A percentile compares a stretch with the other conserved stretches of the same genome.
These are phyloP conservation scores for Colletes collaris DNA, from an alignment of 2,888 invertebrate genomes.

Conservation along the genomic window DNA sequence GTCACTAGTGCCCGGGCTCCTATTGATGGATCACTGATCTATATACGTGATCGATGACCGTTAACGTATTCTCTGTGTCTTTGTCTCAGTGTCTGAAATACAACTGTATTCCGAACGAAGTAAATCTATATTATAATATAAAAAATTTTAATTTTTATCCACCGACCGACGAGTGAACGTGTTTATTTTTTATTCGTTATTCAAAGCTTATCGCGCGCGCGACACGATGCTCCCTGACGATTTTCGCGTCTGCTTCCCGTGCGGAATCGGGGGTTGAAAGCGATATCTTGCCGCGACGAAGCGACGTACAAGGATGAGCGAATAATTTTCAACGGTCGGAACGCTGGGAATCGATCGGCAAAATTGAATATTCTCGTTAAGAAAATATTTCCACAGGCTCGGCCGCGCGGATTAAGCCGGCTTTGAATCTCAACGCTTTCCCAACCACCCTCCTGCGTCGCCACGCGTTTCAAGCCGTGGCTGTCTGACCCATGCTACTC, in stretches of 20 bases:
- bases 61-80: no score
- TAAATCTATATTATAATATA: no score
- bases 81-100: no score
- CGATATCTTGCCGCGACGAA: slow-evolving; percentile 32
- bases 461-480: neutral
- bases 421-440: slow-evolving; percentile 59
- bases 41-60: no score
- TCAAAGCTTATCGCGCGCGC: slow-evolving; percentile 14
- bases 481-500: slow-evolving; percentile 15
- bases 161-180: no score
- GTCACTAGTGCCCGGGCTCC: no score
- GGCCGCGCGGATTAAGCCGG: slow-evolving; percentile 58
- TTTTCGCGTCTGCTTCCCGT: neutral
- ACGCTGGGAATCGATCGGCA: slow-evolving; percentile 64
- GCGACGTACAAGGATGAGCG: slow-evolving; percentile 28
- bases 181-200: no score
- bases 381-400: slow-evolving; percentile 68
- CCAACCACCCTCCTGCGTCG: slow-evolving; percentile 10
- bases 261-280: slow-evolving; percentile 28
- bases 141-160: no score
- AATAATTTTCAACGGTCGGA: slow-evolving; percentile 49
- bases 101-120: no score
- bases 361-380: slow-evolving; percentile 75
- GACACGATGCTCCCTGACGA: neutral
- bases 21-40: no score